Evolutionary conservation across 2,797 vertebrate species (phyloP).

Genomic region (Columba guinea): DNA sequence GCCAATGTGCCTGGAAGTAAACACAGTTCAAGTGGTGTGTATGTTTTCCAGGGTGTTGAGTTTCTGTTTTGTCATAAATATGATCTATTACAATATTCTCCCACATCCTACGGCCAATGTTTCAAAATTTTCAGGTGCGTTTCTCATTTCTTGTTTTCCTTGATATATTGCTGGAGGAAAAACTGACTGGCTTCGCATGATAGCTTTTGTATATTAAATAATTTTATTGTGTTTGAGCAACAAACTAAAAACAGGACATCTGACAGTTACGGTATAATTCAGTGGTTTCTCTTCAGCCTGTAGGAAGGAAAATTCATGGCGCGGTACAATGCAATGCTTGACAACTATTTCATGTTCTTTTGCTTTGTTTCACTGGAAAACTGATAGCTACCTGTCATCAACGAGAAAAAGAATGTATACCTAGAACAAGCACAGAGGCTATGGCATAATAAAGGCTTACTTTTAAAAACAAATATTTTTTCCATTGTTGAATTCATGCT

Average conservation of each 20-base stretch:
- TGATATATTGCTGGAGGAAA: constrained; percentile 47
- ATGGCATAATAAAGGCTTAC: background rate
- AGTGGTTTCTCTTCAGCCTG: constrained; percentile 24
- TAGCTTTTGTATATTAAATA: constrained; percentile 72
- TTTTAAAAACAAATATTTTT: background rate
- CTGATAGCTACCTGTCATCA: constrained; percentile 46
- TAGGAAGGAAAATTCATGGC: constrained; percentile 17
- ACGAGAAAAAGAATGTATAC: background rate
- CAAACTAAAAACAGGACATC: constrained; percentile 65
- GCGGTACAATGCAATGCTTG: background rate
- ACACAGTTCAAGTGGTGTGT: constrained; percentile 57
- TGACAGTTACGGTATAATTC: constrained; percentile 35
- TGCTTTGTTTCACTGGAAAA: constrained; percentile 47
- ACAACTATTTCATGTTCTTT: constrained; percentile 37
- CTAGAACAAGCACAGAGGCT: background rate
- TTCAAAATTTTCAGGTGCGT: constrained; percentile 66
- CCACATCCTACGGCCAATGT: constrained; percentile 44
- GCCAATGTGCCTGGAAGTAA: constrained; percentile 63
- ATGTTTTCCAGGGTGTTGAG: constrained; percentile 64
- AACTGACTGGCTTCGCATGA: constrained; percentile 17
- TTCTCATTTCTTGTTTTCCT: constrained; percentile 67
- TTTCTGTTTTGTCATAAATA: constrained; percentile 76
- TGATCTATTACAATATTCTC: constrained; percentile 54
- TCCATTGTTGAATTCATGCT: background rate
- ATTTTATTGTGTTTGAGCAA: constrained; percentile 71